Percentiles rank a stretch among this genome's conserved stretches.
Conservation (phyloP, 2,888 invertebrate genomes). For the Dendrolimus pini region DNA sequence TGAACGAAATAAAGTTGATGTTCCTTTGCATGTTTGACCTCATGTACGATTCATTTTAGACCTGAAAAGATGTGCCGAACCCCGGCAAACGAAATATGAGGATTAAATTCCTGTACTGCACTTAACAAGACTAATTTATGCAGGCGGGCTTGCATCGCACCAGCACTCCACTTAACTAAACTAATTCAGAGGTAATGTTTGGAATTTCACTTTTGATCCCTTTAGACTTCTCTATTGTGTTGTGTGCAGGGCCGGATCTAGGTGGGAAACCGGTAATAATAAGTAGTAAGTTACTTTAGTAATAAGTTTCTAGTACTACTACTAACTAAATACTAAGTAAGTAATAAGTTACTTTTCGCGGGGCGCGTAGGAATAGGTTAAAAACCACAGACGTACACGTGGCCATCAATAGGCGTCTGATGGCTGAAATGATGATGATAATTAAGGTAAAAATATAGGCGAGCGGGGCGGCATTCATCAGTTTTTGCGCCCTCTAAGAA, state of each 20-base stretch:
- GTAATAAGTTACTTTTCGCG: too few species aligned
- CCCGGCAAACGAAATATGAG: conserved; percentile 72
- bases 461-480: too few species aligned
- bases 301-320: too few species aligned
- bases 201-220: conserved; percentile 3
- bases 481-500: too few species aligned
- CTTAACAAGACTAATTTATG: conserved; percentile 75
- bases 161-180: conserved; percentile 55
- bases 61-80: conserved; percentile 69
- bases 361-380: too few species aligned
- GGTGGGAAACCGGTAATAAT: too few species aligned
- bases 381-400: too few species aligned
- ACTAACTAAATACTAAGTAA: too few species aligned
- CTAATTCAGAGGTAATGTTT: conserved; percentile 70
- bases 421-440: too few species aligned
- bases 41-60: conserved; percentile 51
- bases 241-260: background rate
- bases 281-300: too few species aligned
- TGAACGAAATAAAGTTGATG: conserved; percentile 27
- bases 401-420: too few species aligned
- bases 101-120: conserved; percentile 75
- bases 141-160: conserved; percentile 46
- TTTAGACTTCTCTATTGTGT: background rate
- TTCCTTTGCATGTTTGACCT: conserved; percentile 25
- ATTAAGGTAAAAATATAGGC: too few species aligned